A percentile compares a stretch with the other conserved stretches of the same genome.
Evolutionary conservation across 2,113 vertebrate genomes (phyloP).

Genomic region (Cyrtonyx montezumae): DNA sequence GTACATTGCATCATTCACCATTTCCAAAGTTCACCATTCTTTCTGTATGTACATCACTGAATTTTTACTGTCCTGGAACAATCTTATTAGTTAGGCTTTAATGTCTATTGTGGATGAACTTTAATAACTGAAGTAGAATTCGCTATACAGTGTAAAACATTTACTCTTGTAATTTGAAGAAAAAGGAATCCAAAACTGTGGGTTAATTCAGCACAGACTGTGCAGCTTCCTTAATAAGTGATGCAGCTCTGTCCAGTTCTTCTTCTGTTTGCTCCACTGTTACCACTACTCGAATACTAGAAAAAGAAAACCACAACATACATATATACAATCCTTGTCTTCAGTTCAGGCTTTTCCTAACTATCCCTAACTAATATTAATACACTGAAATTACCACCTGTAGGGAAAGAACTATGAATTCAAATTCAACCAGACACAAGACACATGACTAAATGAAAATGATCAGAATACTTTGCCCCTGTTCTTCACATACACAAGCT

Average conservation of each 20-base stretch:
- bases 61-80: not conserved
- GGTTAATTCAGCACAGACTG: slow-evolving; percentile 76
- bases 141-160: not conserved
- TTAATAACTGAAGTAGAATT: not conserved
- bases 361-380: not conserved
- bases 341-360: not conserved
- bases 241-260: slow-evolving; percentile 86
- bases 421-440: not conserved
- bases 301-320: slow-evolving; percentile 35
- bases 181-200: not conserved
- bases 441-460: not conserved
- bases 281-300: slow-evolving; percentile 91
- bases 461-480: not conserved
- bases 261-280: slow-evolving; percentile 90
- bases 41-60: not conserved
- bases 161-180: not conserved
- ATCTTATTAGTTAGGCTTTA: not conserved
- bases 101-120: not conserved
- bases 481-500: not conserved
- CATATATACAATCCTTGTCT: not conserved
- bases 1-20: not conserved
- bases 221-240: slow-evolving; percentile 86
- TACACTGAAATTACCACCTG: not conserved
- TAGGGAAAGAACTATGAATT: not conserved
- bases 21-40: slow-evolving; percentile 5